Percentiles rank a stretch among this genome's conserved stretches.
Conservation (phyloP, 2,888 invertebrate species). For the Euzophera pinguis region DNA sequence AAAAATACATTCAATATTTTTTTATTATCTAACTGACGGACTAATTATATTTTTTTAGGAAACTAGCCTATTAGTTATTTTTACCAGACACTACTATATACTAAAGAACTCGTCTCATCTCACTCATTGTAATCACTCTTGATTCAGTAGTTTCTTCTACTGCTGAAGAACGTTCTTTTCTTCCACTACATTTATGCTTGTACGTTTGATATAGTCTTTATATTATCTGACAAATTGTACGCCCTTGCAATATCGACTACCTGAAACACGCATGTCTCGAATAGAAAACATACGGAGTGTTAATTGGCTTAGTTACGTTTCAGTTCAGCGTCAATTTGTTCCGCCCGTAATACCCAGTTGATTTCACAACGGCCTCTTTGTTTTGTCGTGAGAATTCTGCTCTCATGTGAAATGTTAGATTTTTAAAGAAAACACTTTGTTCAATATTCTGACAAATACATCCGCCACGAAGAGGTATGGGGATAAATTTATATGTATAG, state of each 20-base stretch:
- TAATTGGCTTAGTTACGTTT: constrained; percentile 11
- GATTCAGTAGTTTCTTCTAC: no score
- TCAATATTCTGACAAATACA: background rate
- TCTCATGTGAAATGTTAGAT: constrained; percentile 22
- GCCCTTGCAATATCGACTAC: background rate
- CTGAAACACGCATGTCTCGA: background rate
- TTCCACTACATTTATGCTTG: background rate
- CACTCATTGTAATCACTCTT: no score
- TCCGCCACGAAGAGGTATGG: no score
- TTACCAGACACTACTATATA: no score
- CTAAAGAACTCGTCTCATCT: no score
- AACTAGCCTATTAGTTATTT: no score
- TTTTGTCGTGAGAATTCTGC: constrained; percentile 32
- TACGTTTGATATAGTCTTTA: no score
- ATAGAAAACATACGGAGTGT: background rate
- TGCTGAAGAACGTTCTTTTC: no score
- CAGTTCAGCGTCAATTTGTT: constrained; percentile 3
- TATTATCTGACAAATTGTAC: background rate
- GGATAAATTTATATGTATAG: no score
- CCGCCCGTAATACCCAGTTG: constrained; percentile 7
- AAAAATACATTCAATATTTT: no score
- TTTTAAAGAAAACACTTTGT: constrained; percentile 12
- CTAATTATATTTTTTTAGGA: no score
- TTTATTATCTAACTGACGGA: no score
- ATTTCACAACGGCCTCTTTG: constrained; percentile 36